Evolutionary conservation across 1,140 invertebrate species (phyloP).

Genomic region (Trichoplusia ni): DNA sequence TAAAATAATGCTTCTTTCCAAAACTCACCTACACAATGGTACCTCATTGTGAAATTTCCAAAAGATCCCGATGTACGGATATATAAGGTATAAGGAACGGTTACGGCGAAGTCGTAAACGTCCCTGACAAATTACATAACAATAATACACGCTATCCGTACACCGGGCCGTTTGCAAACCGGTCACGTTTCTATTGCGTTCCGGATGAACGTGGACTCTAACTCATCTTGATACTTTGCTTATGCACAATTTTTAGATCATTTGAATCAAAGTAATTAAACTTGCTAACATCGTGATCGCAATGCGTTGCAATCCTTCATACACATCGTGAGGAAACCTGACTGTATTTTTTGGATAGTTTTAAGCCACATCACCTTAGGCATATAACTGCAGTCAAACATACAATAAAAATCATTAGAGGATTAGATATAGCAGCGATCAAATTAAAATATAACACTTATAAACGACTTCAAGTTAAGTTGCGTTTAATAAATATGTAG

Average conservation of each 20-base stretch:
- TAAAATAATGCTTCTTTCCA: neutral
- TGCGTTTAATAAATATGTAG: too few relatives aligned
- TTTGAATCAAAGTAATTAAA: too few relatives aligned
- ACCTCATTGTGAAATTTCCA: neutral
- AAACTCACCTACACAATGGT: neutral
- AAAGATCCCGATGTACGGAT: neutral
- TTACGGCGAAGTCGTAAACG: constrained; percentile 54
- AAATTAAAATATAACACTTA: too few relatives aligned
- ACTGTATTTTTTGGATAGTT: too few relatives aligned
- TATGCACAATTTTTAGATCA: neutral
- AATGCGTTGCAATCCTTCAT: too few relatives aligned
- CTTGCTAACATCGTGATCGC: too few relatives aligned
- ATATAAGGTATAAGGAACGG: constrained; percentile 42
- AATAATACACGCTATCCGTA: constrained; percentile 42
- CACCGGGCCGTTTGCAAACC: constrained; percentile 44
- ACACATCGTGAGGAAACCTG: too few relatives aligned
- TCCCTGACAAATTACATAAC: constrained; percentile 55
- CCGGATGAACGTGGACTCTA: constrained; percentile 1
- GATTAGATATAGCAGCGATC: too few relatives aligned
- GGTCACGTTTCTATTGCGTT: constrained; percentile 51
- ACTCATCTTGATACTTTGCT: constrained; percentile 46
- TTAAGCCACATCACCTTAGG: too few relatives aligned
- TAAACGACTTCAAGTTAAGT: too few relatives aligned
- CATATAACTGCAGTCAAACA: too few relatives aligned
- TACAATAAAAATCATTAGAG: too few relatives aligned